Evolutionary conservation across 2,888 invertebrate genomes (phyloP), one percentile per base, ranked within the genome.

Genomic region (Rotaria sp.): DNA sequence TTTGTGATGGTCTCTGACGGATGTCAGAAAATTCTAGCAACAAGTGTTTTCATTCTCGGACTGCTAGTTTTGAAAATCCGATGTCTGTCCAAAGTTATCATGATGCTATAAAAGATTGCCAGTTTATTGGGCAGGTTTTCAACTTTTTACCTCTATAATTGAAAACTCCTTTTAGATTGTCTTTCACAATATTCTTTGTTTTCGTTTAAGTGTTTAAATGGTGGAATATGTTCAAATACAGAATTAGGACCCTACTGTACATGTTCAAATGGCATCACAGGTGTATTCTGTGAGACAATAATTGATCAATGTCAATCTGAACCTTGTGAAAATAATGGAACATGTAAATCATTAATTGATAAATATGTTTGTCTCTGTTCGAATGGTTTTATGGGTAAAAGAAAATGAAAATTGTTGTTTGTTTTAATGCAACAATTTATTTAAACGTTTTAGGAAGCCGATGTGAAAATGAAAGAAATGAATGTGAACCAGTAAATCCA

Each of bases 401-500:
- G 24, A 24, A 26, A 74, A 74, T 10, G 24, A n/a, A 10, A 11
- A 67, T 67, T 13, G 30, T 30, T 30, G 50, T 18, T 13, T 30
- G 2, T 30, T 67, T 67, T 13, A 10, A 67, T 30, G 21, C 3
- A 52, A 52, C 7, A 52, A 52, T 52, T 24, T 52, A 52, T 52
- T 24, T 5, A 24, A 24, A 52, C 24, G 24, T 26, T 75, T 75
- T 41, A 80, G 80, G 80, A 2, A 26, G 0, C n/a, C 8, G n/a
- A 80, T 80, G 80, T 80, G 80, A 80, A 45, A 35, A 41, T 45
- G 45, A 80, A 26, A 8, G 80, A 45, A 45, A 80, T 13, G 80
- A 80, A 45, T 80, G 80, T 80, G 45, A 80, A 80, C 86, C 85
- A 84, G 24, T 87, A 18, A 87, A 87, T 85, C 87, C 87, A 41